phyloP scores from a whole-genome alignment of 1,140 invertebrate species.

The Conus betulinus region DNA sequence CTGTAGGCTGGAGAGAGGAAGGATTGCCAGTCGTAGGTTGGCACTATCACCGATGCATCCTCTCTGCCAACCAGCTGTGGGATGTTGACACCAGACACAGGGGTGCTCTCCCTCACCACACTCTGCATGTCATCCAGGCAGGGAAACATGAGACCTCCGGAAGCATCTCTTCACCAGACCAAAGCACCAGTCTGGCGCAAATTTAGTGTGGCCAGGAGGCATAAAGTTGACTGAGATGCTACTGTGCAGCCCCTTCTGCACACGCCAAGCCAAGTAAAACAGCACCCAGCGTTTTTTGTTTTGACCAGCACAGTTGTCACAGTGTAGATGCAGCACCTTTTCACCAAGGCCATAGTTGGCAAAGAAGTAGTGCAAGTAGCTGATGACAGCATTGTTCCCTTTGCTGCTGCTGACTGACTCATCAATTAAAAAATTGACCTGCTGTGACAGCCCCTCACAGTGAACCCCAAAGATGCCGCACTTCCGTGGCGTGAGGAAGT shows the following conservation, averaged over 20 bases:
- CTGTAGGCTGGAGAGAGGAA: constrained; percentile 43
- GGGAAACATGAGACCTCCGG: not conserved
- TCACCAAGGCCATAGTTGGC: constrained; percentile 48
- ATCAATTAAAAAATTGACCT: no score
- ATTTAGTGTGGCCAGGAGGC: constrained; percentile 39
- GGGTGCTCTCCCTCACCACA: no score
- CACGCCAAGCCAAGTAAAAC: constrained; percentile 27
- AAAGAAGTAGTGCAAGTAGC: constrained; percentile 48
- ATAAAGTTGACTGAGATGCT: constrained; percentile 24
- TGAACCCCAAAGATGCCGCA: no score
- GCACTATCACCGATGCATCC: no score
- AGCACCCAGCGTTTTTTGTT: constrained; percentile 43
- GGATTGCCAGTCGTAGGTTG: no score
- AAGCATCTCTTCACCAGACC: constrained; percentile 24
- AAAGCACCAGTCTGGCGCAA: constrained; percentile 37
- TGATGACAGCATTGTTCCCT: constrained; percentile 47
- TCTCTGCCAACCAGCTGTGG: no score
- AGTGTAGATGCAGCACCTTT: constrained; percentile 38
- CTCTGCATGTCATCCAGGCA: no score
- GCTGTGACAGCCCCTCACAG: no score
- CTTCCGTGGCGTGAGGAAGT: no score
- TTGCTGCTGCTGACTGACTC: no score
- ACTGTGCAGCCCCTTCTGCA: not conserved
- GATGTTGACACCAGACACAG: no score
- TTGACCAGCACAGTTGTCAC: constrained; percentile 48